These are phyloP conservation scores for Vimba vimba DNA, from an alignment of 2,113 vertebrate species.

Conservation along the genomic window DNA sequence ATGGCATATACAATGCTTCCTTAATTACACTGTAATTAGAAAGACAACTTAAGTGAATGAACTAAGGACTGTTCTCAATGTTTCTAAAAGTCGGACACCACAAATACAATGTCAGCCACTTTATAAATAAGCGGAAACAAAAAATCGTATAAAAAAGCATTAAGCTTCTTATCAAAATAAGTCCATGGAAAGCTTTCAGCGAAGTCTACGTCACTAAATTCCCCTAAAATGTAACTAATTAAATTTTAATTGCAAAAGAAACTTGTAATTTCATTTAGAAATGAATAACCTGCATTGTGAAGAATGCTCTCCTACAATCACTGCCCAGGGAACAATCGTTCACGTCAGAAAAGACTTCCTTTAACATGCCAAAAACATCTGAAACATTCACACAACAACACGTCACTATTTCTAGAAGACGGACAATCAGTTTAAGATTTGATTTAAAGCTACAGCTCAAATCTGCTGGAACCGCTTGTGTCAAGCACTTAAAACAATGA, in stretches of 20 bases:
- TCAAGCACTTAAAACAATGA: slow-evolving; percentile 71
- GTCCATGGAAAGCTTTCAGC: slow-evolving; percentile 56
- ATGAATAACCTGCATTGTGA: slow-evolving; percentile 75
- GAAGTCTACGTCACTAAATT: background rate
- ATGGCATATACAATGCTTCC: slow-evolving; percentile 74
- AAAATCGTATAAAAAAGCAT: slow-evolving; percentile 50
- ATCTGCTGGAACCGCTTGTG: slow-evolving; percentile 85
- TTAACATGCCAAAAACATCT: slow-evolving; percentile 81
- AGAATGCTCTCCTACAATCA: slow-evolving; percentile 86
- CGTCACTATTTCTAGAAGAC: slow-evolving; percentile 77
- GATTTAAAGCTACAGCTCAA: slow-evolving; percentile 85
- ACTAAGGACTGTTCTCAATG: slow-evolving; percentile 54
- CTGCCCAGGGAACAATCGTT: slow-evolving; percentile 90
- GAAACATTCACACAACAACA: slow-evolving; percentile 89
- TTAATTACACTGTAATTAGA: slow-evolving; percentile 63
- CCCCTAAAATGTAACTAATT: background rate
- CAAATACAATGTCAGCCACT: slow-evolving; percentile 60
- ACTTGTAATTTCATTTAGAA: background rate
- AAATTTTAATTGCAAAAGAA: background rate
- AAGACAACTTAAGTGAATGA: slow-evolving; percentile 56
- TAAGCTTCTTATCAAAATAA: slow-evolving; percentile 52
- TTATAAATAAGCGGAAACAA: slow-evolving; percentile 58
- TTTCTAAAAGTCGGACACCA: slow-evolving; percentile 59
- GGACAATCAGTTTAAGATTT: slow-evolving; percentile 74
- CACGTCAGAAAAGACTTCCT: slow-evolving; percentile 72